phyloP scores from a whole-genome alignment of 2,888 invertebrate genomes.

The Orchesellides sinensis region DNA sequence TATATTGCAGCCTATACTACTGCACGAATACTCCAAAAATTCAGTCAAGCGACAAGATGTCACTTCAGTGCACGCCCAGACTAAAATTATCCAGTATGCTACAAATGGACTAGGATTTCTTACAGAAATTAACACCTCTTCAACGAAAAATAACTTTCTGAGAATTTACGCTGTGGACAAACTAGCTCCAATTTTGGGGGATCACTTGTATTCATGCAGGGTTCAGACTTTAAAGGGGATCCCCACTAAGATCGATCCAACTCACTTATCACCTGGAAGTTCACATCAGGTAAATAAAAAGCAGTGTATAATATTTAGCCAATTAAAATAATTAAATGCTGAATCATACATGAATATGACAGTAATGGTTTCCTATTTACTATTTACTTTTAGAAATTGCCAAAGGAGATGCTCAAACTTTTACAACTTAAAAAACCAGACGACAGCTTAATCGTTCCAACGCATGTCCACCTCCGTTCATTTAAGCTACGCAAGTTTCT shows the following conservation, averaged over 20 bases:
- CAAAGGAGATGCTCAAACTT: conserved; percentile 69
- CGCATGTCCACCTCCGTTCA: conserved; percentile 76
- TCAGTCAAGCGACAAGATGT: conserved; percentile 56
- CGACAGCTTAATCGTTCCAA: conserved; percentile 76
- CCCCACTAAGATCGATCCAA: conserved; percentile 76
- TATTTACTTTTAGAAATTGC: conserved; percentile 53
- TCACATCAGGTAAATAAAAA: conserved; percentile 71
- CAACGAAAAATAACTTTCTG: conserved; percentile 76
- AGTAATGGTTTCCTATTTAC: too few relatives aligned
- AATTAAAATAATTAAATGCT: not conserved
- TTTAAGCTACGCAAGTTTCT: conserved; percentile 74
- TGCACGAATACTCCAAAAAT: conserved; percentile 43
- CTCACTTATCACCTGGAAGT: conserved; percentile 73
- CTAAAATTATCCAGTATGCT: conserved; percentile 16
- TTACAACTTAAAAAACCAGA: conserved; percentile 72
- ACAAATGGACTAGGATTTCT: conserved; percentile 63
- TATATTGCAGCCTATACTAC: conserved; percentile 62
- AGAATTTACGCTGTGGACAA: conserved; percentile 77
- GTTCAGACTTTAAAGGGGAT: conserved; percentile 76
- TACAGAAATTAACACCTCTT: conserved; percentile 76
- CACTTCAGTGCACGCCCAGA: conserved; percentile 5
- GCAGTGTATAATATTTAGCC: too few relatives aligned
- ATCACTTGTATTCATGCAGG: conserved; percentile 76
- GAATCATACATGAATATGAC: too few relatives aligned
- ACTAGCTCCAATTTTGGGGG: conserved; percentile 77